Evolutionary conservation across 2,888 invertebrate genomes (phyloP).

Genomic region (Nomada fabriciana): DNA sequence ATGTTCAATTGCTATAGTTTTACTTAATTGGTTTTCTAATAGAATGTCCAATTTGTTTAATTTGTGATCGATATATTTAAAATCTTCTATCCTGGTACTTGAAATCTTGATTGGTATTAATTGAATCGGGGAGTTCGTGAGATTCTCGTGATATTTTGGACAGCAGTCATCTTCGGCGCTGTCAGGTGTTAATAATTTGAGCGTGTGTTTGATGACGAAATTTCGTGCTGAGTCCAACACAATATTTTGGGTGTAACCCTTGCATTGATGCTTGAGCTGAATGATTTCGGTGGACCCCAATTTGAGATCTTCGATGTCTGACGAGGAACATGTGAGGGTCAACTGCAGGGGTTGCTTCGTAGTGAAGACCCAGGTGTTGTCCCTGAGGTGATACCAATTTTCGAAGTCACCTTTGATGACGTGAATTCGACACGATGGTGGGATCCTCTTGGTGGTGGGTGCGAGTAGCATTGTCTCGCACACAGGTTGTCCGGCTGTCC

Average conservation of each 20-base stretch:
- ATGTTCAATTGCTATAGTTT: too few relatives aligned
- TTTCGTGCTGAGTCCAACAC: not conserved
- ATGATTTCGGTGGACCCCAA: conserved; percentile 5
- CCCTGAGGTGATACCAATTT: conserved; percentile 2
- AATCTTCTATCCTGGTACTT: not conserved
- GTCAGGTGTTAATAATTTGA: not conserved
- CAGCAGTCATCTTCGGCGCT: conserved; percentile 17
- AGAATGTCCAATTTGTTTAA: too few relatives aligned
- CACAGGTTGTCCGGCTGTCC: conserved; percentile 6
- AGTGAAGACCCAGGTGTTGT: conserved; percentile 1
- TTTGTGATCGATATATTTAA: conserved; percentile 3
- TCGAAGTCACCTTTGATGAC: conserved; percentile 2
- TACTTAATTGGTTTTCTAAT: too few relatives aligned
- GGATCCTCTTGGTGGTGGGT: not conserved
- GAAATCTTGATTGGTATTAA: not conserved
- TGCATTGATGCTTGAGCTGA: not conserved
- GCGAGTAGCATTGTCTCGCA: conserved; percentile 12
- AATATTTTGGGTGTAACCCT: conserved; percentile 7
- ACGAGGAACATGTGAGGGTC: not conserved
- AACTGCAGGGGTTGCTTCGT: not conserved
- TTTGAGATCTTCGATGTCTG: conserved; percentile 16
- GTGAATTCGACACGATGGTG: not conserved
- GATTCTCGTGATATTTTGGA: not conserved
- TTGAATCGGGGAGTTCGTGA: not conserved
- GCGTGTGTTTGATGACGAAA: not conserved